Conservation (phyloP, 2,797 vertebrate genomes). For the Rhincodon typus region DNA sequence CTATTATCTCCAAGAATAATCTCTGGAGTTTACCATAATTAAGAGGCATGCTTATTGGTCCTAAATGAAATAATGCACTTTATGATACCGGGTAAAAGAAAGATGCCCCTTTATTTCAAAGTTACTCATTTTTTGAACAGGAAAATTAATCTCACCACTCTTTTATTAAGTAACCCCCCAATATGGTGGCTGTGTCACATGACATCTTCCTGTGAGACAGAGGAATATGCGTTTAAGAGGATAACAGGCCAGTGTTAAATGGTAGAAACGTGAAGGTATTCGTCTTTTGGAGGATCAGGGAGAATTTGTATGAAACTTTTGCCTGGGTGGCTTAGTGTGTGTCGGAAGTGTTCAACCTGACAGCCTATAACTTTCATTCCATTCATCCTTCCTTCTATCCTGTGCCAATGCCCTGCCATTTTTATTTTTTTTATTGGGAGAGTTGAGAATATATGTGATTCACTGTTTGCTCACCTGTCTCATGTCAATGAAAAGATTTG, state of each 20-base stretch:
- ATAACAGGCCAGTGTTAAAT: background rate
- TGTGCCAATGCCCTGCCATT: background rate
- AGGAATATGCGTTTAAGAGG: background rate
- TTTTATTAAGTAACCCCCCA: background rate
- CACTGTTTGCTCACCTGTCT: background rate
- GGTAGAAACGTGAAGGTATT: background rate
- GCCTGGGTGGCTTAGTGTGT: background rate
- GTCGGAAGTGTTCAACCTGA: background rate
- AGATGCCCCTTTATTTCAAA: background rate
- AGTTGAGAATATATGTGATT: background rate
- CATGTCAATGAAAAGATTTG: background rate
- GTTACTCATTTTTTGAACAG: background rate
- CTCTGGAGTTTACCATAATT: background rate
- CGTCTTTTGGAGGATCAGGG: background rate
- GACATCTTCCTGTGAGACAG: background rate
- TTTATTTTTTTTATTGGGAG: slow-evolving; percentile 7
- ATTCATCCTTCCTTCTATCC: background rate
- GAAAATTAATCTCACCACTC: background rate
- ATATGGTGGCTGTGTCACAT: background rate
- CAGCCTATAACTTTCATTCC: background rate
- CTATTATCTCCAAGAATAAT: background rate
- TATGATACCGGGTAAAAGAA: background rate
- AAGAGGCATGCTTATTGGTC: background rate
- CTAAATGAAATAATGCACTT: background rate
- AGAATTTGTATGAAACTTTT: background rate